Percentiles rank a stretch among this genome's conserved stretches.
Evolutionary conservation across 2,113 vertebrate genomes (phyloP).

Genomic region (Osmerus mordax): DNA sequence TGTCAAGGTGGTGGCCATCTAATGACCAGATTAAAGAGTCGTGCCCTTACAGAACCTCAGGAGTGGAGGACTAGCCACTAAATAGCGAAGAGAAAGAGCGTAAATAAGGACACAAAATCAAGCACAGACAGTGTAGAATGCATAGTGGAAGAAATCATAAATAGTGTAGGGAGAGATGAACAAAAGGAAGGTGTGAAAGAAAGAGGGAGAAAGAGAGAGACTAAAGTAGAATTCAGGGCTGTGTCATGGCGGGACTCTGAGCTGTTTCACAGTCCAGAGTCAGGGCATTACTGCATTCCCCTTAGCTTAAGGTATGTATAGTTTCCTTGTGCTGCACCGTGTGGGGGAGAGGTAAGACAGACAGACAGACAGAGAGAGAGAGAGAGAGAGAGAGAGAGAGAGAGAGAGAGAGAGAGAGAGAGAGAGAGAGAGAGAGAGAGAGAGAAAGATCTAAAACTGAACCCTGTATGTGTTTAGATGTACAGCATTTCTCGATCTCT

Average conservation of each 20-base stretch:
- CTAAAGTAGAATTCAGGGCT: slow-evolving; percentile 19
- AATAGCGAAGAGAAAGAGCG: background rate
- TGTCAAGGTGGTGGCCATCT: slow-evolving; percentile 27
- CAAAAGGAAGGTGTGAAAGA: background rate
- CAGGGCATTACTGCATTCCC: slow-evolving; percentile 26
- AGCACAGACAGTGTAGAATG: background rate
- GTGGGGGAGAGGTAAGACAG: slow-evolving; percentile 29
- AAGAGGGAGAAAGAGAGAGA: background rate
- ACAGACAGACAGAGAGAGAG: slow-evolving; percentile 35
- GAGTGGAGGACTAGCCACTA: background rate
- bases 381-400: slow-evolving; percentile 31
- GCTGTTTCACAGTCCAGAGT: slow-evolving; percentile 14
- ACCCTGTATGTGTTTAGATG: too few species aligned
- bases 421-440: slow-evolving; percentile 15
- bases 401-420: slow-evolving; percentile 9
- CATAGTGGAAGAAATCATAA: background rate
- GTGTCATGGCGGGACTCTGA: slow-evolving; percentile 17
- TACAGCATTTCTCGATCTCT: too few species aligned
- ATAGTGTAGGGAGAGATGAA: background rate
- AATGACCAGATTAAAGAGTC: slow-evolving; percentile 20
- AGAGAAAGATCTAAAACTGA: slow-evolving; percentile 21
- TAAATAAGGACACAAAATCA: background rate
- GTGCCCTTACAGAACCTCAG: background rate
- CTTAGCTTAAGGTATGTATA: slow-evolving; percentile 35
- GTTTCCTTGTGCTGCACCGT: slow-evolving; percentile 47